phyloP scores from a whole-genome alignment of 2,888 invertebrate species.

The Alentia gelatinosa region DNA sequence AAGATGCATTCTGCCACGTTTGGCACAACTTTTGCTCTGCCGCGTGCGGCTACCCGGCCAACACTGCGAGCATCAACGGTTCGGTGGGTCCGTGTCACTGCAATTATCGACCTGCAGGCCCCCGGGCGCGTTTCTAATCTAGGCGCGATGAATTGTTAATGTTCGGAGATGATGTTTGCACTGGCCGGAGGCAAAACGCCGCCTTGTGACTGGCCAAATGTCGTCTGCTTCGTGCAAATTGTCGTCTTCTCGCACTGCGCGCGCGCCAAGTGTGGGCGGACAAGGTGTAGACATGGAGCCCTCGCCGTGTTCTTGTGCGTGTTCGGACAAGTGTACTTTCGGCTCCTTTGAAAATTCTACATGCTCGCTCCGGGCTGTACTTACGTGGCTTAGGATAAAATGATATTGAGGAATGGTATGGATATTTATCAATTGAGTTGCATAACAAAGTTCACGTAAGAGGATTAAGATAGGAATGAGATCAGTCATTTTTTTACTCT shows the following conservation, averaged over 20 bases:
- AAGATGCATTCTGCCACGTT: conserved; percentile 30
- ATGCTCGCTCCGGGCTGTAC: too few relatives aligned
- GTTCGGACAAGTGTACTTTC: too few relatives aligned
- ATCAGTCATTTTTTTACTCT: too few relatives aligned
- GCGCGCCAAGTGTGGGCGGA: too few relatives aligned
- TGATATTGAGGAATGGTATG: too few relatives aligned
- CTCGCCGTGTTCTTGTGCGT: too few relatives aligned
- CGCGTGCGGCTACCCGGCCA: neutral
- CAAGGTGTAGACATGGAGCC: too few relatives aligned
- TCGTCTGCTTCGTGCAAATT: conserved; percentile 13
- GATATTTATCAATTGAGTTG: too few relatives aligned
- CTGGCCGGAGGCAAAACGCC: conserved; percentile 22
- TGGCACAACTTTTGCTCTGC: conserved; percentile 19
- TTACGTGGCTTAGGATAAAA: too few relatives aligned
- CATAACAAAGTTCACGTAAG: too few relatives aligned
- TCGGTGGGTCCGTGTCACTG: neutral
- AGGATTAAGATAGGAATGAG: too few relatives aligned
- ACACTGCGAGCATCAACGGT: conserved; percentile 28
- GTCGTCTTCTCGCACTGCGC: neutral
- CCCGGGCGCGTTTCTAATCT: conserved; percentile 25
- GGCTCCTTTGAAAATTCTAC: too few relatives aligned
- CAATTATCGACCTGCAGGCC: neutral
- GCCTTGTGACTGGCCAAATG: neutral
- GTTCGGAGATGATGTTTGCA: conserved; percentile 6
- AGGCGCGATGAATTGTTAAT: conserved; percentile 11